These are phyloP conservation scores for Scaptomyza hsui DNA, from an alignment of 1,140 invertebrate genomes.

Conservation along the genomic window DNA sequence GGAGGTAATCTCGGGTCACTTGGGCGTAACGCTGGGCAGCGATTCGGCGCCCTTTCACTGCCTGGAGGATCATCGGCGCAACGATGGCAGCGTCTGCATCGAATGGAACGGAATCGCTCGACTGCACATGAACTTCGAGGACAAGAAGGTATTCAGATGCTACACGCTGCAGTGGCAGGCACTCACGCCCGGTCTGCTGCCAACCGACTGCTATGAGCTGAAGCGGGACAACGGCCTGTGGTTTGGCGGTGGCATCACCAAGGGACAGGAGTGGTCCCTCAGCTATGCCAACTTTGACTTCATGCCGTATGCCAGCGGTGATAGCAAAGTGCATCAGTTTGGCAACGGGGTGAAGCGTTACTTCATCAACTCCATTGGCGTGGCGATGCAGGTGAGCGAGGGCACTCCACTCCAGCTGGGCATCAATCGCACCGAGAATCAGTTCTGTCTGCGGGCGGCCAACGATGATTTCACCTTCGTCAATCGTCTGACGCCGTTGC, in stretches of 20 bases:
- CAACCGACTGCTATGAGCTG: constrained; percentile 93
- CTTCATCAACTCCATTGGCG: constrained; percentile 93
- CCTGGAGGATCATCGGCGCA: constrained; percentile 86
- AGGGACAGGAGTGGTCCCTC: constrained; percentile 91
- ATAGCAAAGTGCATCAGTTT: constrained; percentile 90
- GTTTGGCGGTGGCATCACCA: constrained; percentile 93
- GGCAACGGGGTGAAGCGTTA: constrained; percentile 92
- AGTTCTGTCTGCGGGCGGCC: constrained; percentile 90
- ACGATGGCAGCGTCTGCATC: constrained; percentile 88
- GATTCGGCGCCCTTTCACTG: constrained; percentile 89
- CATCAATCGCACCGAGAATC: constrained; percentile 87
- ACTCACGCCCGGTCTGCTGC: constrained; percentile 86
- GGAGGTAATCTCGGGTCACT: constrained; percentile 89
- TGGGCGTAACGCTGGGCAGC: constrained; percentile 86
- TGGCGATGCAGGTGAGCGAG: constrained; percentile 90
- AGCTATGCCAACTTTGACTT: constrained; percentile 89
- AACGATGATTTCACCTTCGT: constrained; percentile 91
- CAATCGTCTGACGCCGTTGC: constrained; percentile 87
- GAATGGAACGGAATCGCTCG: constrained; percentile 92
- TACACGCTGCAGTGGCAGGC: constrained; percentile 93
- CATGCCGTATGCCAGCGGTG: constrained; percentile 92
- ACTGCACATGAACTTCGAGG: constrained; percentile 88
- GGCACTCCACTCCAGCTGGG: constrained; percentile 91
- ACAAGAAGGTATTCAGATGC: constrained; percentile 87
- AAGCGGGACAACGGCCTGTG: constrained; percentile 88